Percentiles rank a stretch among this genome's conserved stretches.
These are phyloP conservation scores for Rotaria sp. DNA, from an alignment of 2,888 invertebrate species.

Conservation along the genomic window DNA sequence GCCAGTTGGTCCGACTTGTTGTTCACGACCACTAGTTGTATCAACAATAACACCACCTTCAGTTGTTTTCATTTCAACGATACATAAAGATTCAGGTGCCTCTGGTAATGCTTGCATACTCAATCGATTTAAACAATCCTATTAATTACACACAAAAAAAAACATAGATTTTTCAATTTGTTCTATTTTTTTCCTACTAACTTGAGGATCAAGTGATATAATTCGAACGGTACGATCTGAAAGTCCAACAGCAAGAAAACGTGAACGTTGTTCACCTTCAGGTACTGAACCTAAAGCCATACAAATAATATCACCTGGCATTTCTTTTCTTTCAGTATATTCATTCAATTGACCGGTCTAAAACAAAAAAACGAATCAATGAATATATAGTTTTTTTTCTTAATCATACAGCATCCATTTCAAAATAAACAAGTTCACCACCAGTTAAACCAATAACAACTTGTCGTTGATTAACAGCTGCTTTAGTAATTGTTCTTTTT, in stretches of 20 bases:
- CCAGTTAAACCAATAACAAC: conserved; percentile 91
- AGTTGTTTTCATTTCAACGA: conserved; percentile 65
- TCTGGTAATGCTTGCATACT: conserved; percentile 94
- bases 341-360: conserved; percentile 84
- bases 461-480: conserved; percentile 94
- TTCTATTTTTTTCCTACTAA: background rate
- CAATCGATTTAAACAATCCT: conserved; percentile 85
- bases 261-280: conserved; percentile 82
- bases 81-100: conserved; percentile 87
- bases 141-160: background rate
- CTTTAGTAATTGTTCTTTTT: conserved; percentile 89
- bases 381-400: background rate
- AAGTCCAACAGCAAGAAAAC: conserved; percentile 89
- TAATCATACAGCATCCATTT: conserved; percentile 77
- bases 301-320: conserved; percentile 92
- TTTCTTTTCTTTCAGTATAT: conserved; percentile 89
- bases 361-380: conserved; percentile 59
- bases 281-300: conserved; percentile 95
- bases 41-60: conserved; percentile 26
- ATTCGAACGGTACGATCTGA: conserved; percentile 93
- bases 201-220: conserved; percentile 79
- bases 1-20: conserved; percentile 42
- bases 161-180: background rate
- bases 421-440: conserved; percentile 94
- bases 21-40: conserved; percentile 51